Percentiles rank a stretch among this genome's conserved stretches.
Conservation (phyloP, 1,140 invertebrate genomes). For the Caenorhabditis briggsae region DNA sequence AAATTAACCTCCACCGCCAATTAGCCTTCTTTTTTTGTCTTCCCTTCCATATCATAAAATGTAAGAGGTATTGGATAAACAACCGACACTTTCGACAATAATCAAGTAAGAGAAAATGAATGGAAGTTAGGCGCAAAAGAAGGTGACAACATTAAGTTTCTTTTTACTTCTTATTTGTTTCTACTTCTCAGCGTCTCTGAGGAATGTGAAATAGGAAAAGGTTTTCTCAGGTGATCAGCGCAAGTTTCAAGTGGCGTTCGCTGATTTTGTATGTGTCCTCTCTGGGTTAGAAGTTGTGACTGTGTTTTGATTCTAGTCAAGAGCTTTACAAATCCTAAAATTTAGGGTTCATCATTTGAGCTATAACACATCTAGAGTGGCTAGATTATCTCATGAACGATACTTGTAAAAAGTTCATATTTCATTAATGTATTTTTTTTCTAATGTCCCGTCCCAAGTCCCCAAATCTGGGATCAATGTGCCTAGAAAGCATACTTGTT, state of each 20-base stretch:
- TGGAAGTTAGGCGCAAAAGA: neutral
- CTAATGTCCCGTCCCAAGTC: too few relatives aligned
- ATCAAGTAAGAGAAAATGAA: constrained; percentile 2
- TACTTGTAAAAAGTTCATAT: too few relatives aligned
- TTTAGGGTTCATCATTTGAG: too few relatives aligned
- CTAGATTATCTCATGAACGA: too few relatives aligned
- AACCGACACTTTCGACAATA: neutral
- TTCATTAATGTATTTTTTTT: too few relatives aligned
- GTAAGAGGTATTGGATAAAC: neutral
- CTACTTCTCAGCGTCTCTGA: neutral
- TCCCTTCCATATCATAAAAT: neutral
- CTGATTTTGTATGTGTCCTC: constrained; percentile 1
- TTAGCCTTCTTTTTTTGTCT: neutral
- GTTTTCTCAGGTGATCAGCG: constrained; percentile 26
- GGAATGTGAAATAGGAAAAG: neutral
- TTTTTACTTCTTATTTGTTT: neutral
- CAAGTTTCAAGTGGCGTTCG: neutral
- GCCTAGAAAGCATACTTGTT: too few relatives aligned
- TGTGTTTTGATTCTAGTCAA: neutral
- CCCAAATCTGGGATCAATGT: too few relatives aligned
- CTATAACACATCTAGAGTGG: too few relatives aligned
- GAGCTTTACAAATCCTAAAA: too few relatives aligned
- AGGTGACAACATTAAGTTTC: constrained; percentile 1
- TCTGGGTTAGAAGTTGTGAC: neutral
- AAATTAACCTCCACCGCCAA: constrained; percentile 2